Base-by-base conservation (phyloP, 2,113 vertebrate species). In the Mus spicilegus region DNA sequence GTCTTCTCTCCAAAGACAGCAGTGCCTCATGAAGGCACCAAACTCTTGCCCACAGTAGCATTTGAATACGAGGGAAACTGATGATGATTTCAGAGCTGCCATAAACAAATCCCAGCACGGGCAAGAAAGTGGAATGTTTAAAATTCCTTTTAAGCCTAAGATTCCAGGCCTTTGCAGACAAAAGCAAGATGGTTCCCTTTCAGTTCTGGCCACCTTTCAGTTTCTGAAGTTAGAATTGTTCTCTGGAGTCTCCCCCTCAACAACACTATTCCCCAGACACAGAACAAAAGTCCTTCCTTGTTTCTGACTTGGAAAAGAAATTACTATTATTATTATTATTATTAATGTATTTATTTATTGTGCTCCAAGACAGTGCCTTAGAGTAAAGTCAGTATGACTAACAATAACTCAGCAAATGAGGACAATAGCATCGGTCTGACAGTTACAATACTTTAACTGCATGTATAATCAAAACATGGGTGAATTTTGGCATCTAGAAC, bases 261-360 rank as follows among this genome's bases (percentile, higher is more conserved):
- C 95, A 36, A 94, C 30, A 7, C 17, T 65, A 5, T 42, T 14
- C 36, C 61, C 24, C 2, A 87, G n/a, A 49, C 16, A 85, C 8
- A 89, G 4, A 82, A 33, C 19, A 76, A 87, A 91, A 56, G 33
- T 58, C 42, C 85, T 91, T 93, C 56, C 73, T 86, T 49, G 49
- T 81, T 87, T 77, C 80, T 89, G 17, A 63, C 81, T 95, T 95
- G 86, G 61, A 87, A 89, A 96, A 93, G 89, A 90, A 94, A 96
- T 82, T 20, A 4, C 56, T 95, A 17, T 84, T 84, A 2, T 42
- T 17, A 84, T 81, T 54, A 1, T 58, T 14, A 26, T 20, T 80
- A 36, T 22, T 56, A 6, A 5, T 19, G 11, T 87, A 39, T 17
- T 61, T 33, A 58, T 51, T 42, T 26, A 19, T 69, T 39, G 61